These are phyloP conservation scores for Spodoptera litura DNA, from an alignment of 1,140 invertebrate species.

Conservation along the genomic window DNA sequence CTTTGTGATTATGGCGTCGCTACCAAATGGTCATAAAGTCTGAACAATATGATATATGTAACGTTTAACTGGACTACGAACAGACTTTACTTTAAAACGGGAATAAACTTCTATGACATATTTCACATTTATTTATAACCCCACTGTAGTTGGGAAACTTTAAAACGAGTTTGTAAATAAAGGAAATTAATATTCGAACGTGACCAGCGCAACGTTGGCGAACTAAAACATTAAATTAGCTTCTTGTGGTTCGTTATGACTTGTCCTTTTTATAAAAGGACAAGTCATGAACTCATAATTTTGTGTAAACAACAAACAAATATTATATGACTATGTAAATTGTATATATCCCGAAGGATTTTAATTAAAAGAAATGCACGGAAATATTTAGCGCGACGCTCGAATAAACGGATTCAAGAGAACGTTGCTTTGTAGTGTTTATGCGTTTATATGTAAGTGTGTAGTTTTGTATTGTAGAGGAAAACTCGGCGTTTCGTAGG, in stretches of 20 bases:
- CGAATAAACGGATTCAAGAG: constrained; percentile 11
- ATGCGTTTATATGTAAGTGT: constrained; percentile 21
- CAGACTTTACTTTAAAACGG: constrained; percentile 16
- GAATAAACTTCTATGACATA: constrained; percentile 20
- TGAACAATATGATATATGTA: constrained; percentile 15
- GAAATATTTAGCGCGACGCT: constrained; percentile 23
- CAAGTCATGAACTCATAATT: background rate
- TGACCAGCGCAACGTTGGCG: constrained; percentile 8
- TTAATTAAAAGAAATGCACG: constrained; percentile 35
- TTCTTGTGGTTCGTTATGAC: background rate
- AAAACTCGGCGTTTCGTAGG: constrained; percentile 29
- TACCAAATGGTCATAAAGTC: constrained; percentile 30
- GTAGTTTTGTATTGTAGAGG: constrained; percentile 15
- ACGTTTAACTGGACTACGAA: background rate
- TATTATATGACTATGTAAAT: background rate
- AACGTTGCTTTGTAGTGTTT: constrained; percentile 25
- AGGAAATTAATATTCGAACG: constrained; percentile 39
- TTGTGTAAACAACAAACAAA: background rate
- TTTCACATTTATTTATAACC: constrained; percentile 30
- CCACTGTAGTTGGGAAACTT: constrained; percentile 23
- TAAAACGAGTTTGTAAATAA: constrained; percentile 26
- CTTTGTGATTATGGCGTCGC: background rate
- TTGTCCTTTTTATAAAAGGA: too few relatives aligned
- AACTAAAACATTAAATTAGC: background rate
- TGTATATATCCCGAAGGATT: background rate